Percentiles rank a stretch among this genome's conserved stretches.
Evolutionary conservation across 2,797 vertebrate species (phyloP).

Genomic region (Danio kyathit): DNA sequence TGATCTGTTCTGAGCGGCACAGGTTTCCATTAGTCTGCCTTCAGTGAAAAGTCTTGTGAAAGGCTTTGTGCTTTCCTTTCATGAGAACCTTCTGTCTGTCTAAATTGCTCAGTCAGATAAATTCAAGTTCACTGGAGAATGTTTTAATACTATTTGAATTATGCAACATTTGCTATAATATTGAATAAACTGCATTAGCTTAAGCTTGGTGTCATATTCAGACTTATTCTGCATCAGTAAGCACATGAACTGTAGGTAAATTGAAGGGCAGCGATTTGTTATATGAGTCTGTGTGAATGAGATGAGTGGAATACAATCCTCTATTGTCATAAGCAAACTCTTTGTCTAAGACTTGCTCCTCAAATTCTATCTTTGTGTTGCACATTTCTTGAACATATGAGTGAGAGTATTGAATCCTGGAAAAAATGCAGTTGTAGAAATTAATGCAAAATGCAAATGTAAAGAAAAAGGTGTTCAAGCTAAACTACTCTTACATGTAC

Average conservation of each 20-base stretch:
- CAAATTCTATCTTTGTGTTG: not conserved
- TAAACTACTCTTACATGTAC: too few species aligned
- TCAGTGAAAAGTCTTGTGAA: conserved; percentile 16
- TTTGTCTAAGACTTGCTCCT: conserved; percentile 2
- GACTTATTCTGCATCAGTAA: not conserved
- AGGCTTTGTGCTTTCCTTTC: conserved; percentile 6
- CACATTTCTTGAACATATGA: not conserved
- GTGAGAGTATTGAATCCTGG: conserved; percentile 11
- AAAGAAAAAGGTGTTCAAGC: too few species aligned
- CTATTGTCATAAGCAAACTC: conserved; percentile 17
- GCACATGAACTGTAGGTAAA: not conserved
- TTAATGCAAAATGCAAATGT: too few species aligned
- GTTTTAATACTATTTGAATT: not conserved
- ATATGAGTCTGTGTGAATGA: conserved; percentile 26
- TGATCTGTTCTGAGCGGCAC: conserved; percentile 22
- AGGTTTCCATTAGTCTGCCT: conserved; percentile 5
- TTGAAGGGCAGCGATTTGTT: conserved; percentile 7
- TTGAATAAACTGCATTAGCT: not conserved
- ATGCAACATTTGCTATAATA: conserved; percentile 9
- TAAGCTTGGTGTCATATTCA: not conserved
- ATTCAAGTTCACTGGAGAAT: conserved; percentile 11
- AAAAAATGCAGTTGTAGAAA: too few species aligned
- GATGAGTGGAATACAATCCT: conserved; percentile 33
- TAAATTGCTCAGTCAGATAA: not conserved
- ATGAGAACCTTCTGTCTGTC: not conserved